These are phyloP conservation scores for Peromyscus eremicus DNA, from an alignment of 2,797 vertebrate genomes.

Conservation along the genomic window DNA sequence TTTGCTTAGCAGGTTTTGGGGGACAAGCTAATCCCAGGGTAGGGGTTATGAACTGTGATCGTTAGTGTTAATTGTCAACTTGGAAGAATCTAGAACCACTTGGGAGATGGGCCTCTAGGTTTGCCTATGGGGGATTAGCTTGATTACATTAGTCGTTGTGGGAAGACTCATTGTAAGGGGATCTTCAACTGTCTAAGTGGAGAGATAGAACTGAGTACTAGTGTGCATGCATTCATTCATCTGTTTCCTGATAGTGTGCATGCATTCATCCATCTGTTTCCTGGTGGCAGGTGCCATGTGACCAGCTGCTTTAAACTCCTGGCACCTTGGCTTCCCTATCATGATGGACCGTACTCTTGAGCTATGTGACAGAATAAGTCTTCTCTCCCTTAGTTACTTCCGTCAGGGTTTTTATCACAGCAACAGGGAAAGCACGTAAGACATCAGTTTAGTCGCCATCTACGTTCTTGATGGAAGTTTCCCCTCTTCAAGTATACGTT, in stretches of 20 bases:
- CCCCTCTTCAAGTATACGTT: neutral
- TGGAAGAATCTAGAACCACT: neutral
- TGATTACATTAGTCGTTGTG: neutral
- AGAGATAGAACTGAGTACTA: neutral
- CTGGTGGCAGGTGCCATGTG: neutral
- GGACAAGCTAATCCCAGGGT: neutral
- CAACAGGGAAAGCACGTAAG: neutral
- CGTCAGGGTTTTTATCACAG: neutral
- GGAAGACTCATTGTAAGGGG: neutral
- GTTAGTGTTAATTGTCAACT: neutral
- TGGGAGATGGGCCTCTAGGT: neutral
- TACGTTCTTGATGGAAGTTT: slow-evolving; percentile 31
- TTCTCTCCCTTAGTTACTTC: neutral
- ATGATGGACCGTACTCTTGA: neutral
- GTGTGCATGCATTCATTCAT: neutral
- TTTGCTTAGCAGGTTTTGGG: slow-evolving; percentile 28
- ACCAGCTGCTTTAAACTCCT: neutral
- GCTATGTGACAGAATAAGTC: neutral
- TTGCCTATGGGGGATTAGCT: neutral
- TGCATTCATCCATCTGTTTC: neutral
- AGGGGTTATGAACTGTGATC: neutral
- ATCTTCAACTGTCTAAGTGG: neutral
- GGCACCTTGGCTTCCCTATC: neutral
- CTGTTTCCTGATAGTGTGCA: neutral
- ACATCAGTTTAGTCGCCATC: neutral